These are phyloP conservation scores for Helobdella robusta DNA, from an alignment of 2,888 invertebrate genomes.

Conservation along the genomic window DNA sequence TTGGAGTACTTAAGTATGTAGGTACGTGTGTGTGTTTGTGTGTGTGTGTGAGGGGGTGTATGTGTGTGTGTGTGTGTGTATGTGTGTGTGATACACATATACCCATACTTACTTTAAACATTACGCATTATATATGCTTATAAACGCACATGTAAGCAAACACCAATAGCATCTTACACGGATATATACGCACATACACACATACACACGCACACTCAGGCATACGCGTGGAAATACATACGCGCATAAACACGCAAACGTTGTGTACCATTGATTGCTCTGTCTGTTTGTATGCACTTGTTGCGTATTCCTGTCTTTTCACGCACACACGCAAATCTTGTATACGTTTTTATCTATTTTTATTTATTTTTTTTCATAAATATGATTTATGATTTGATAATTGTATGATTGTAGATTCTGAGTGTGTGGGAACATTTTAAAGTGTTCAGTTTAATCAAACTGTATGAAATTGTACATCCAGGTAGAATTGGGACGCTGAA, in stretches of 20 bases:
- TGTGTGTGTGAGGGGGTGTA: too few relatives aligned
- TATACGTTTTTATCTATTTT: not conserved
- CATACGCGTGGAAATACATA: constrained; percentile 1
- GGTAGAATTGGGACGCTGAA: too few relatives aligned
- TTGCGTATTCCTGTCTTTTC: too few relatives aligned
- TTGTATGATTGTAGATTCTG: not conserved
- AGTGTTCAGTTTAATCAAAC: not conserved
- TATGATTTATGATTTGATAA: not conserved
- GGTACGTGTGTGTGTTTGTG: too few relatives aligned
- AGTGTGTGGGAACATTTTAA: not conserved
- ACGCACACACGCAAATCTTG: too few relatives aligned
- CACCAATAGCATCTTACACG: constrained; percentile 5
- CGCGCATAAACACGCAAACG: constrained; percentile 9
- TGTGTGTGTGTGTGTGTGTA: too few relatives aligned
- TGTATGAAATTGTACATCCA: not conserved
- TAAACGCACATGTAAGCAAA: constrained; percentile 2
- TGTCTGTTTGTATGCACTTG: too few relatives aligned
- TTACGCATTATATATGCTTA: not conserved
- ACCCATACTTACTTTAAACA: too few relatives aligned
- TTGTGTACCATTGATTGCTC: too few relatives aligned
- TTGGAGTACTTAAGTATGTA: too few relatives aligned
- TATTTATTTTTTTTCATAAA: not conserved
- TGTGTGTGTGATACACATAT: too few relatives aligned
- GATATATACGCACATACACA: constrained; percentile 7
- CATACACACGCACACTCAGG: constrained; percentile 8